Percentiles rank a stretch among this genome's conserved stretches.
Evolutionary conservation across 1,140 invertebrate genomes (phyloP).

Genomic region (Drosophila parabipectinata): DNA sequence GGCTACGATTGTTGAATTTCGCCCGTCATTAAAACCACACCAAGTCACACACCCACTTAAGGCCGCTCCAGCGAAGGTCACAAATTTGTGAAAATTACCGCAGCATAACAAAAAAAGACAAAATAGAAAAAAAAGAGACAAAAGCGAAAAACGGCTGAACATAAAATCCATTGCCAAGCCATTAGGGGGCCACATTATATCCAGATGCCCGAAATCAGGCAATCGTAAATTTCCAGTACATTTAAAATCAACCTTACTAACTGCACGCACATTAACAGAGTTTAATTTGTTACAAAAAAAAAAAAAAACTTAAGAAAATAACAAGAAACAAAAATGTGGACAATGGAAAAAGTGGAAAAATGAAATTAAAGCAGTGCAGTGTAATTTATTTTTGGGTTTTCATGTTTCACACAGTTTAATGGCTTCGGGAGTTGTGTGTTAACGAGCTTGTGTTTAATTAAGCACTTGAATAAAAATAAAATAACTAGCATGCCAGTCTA

Average conservation of each 20-base stretch:
- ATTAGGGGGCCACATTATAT: constrained; percentile 63
- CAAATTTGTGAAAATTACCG: constrained; percentile 50
- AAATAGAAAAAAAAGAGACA: background rate
- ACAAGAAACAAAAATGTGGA: constrained; percentile 7
- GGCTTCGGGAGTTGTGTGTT: constrained; percentile 46
- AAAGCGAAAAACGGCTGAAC: constrained; percentile 53
- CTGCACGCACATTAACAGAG: constrained; percentile 69
- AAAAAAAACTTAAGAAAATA: constrained; percentile 2
- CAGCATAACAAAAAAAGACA: background rate
- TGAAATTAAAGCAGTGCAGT: constrained; percentile 62
- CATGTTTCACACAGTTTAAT: constrained; percentile 58
- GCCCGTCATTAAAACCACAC: constrained; percentile 21
- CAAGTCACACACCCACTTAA: constrained; percentile 27
- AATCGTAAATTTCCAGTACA: constrained; percentile 44
- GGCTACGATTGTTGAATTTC: constrained; percentile 15
- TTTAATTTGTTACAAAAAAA: constrained; percentile 50
- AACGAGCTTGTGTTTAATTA: constrained; percentile 73
- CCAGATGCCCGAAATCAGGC: constrained; percentile 61
- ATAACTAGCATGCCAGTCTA: constrained; percentile 14
- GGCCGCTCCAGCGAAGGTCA: constrained; percentile 41
- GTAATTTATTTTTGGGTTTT: constrained; percentile 65
- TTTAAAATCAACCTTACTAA: constrained; percentile 50
- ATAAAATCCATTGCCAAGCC: constrained; percentile 73
- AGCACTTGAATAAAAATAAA: constrained; percentile 61
- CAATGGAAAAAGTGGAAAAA: constrained; percentile 7